phyloP scores from a whole-genome alignment of 2,113 vertebrate species.

The Rostratula benghalensis region DNA sequence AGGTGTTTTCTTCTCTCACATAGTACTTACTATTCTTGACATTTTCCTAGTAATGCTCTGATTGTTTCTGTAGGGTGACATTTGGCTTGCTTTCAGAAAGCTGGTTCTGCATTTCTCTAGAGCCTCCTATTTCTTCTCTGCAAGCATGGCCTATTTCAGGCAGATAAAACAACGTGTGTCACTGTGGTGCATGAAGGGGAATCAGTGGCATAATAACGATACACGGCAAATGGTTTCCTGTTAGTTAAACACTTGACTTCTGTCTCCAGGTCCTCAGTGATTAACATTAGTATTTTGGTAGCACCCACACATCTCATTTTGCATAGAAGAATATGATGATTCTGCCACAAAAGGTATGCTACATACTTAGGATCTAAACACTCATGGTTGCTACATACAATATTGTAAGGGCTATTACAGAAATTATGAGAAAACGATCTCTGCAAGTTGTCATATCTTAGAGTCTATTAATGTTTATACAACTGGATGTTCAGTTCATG shows the following conservation, averaged over 20 bases:
- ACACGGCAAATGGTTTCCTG: rapidly evolving
- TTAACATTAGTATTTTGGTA: background rate
- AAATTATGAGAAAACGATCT: background rate
- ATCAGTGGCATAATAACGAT: background rate
- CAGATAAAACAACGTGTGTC: background rate
- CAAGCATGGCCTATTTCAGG: rapidly evolving
- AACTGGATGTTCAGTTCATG: background rate
- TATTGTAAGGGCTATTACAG: background rate
- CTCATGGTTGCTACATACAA: rapidly evolving
- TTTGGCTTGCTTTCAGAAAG: background rate
- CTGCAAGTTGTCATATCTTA: background rate
- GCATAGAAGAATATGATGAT: background rate
- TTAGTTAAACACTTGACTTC: background rate
- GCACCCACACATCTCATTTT: background rate
- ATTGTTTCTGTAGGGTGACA: background rate
- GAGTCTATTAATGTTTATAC: background rate
- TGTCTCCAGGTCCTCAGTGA: background rate
- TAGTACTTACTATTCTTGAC: background rate
- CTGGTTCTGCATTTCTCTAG: background rate
- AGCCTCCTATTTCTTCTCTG: background rate
- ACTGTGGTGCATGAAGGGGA: background rate
- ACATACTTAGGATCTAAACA: background rate
- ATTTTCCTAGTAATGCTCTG: background rate
- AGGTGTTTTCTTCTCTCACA: background rate
- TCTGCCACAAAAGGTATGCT: background rate